Evolutionary conservation across 2,113 vertebrate genomes (phyloP).

Genomic region (Phaethon lepturus): DNA sequence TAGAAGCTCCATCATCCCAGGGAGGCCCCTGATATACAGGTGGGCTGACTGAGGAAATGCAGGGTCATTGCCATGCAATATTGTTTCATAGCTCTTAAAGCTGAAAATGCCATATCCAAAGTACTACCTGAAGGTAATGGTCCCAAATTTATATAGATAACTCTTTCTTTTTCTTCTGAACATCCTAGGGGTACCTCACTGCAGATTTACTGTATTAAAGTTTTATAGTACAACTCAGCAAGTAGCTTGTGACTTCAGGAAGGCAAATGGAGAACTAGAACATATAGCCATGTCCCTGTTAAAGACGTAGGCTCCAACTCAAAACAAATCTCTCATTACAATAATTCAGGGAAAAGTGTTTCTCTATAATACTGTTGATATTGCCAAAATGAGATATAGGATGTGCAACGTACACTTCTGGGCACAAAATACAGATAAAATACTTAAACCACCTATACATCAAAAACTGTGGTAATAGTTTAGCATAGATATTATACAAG

Average conservation of each 20-base stretch:
- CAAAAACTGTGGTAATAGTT: not conserved
- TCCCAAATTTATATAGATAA: not conserved
- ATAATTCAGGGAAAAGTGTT: not conserved
- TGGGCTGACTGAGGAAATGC: not conserved
- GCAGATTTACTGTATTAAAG: not conserved
- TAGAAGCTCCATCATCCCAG: fast-evolving
- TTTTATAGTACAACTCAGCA: not conserved
- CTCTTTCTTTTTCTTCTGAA: not conserved
- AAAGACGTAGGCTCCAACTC: not conserved
- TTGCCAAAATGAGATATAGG: not conserved
- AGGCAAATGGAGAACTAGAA: not conserved
- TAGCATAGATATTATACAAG: not conserved
- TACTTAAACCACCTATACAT: not conserved
- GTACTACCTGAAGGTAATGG: not conserved
- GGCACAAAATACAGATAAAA: not conserved
- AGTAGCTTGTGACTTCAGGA: not conserved
- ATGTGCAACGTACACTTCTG: not conserved
- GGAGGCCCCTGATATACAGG: not conserved
- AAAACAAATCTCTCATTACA: not conserved
- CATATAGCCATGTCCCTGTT: not conserved
- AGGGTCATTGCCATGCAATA: not conserved
- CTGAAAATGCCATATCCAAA: not conserved
- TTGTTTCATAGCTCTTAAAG: not conserved
- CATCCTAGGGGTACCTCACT: not conserved
- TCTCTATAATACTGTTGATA: not conserved